Conservation (phyloP, 1,140 invertebrate species). For the Anastrepha obliqua region DNA sequence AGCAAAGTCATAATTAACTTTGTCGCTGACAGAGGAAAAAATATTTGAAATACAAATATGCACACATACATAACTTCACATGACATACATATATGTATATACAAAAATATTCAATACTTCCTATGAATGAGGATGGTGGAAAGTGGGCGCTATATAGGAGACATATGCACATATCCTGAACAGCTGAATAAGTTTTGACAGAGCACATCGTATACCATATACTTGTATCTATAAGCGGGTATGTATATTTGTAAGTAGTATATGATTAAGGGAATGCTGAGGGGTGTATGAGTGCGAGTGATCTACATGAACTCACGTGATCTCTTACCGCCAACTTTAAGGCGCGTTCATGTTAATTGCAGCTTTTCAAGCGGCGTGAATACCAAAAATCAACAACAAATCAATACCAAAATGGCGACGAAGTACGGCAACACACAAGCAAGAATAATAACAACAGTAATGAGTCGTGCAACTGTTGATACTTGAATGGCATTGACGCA, state of each 20-base stretch:
- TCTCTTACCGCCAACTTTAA: neutral
- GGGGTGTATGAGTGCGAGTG: neutral
- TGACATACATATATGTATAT: neutral
- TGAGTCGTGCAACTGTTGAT: constrained; percentile 41
- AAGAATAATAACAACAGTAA: constrained; percentile 18
- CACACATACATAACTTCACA: neutral
- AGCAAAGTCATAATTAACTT: constrained; percentile 35
- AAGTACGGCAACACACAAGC: neutral
- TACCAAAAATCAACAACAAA: neutral
- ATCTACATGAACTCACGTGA: constrained; percentile 25
- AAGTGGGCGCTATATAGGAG: neutral
- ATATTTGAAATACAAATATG: neutral
- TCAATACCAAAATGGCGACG: neutral
- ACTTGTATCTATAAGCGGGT: neutral
- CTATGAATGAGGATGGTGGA: neutral
- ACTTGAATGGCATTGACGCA: constrained; percentile 18
- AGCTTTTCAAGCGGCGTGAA: constrained; percentile 36
- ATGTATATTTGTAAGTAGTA: neutral
- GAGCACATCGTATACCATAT: neutral
- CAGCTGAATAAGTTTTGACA: constrained; percentile 46
- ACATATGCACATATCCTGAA: neutral
- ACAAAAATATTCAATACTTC: neutral
- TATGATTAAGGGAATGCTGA: no score
- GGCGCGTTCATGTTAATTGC: constrained; percentile 15
- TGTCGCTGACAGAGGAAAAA: neutral